Conservation (phyloP, 2,797 vertebrate genomes). For the Argyrosomus regius region DNA sequence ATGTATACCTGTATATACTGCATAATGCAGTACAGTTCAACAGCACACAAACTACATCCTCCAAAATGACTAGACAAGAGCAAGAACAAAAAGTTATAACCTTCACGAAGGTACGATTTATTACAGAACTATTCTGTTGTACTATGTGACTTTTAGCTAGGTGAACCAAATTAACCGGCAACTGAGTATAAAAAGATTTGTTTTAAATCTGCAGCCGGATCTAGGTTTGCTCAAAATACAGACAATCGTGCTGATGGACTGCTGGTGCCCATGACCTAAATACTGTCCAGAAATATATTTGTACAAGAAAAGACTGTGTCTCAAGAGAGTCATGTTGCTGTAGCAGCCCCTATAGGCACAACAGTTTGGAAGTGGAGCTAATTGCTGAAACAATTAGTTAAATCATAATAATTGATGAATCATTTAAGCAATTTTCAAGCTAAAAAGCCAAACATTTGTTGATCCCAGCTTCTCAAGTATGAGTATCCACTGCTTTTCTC, state of each 20-base stretch:
- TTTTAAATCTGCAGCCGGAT: neutral
- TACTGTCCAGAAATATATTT: neutral
- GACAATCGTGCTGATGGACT: neutral
- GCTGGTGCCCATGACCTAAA: neutral
- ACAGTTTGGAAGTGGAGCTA: neutral
- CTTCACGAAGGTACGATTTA: neutral
- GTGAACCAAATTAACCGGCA: neutral
- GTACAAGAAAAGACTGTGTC: neutral
- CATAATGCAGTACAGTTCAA: neutral
- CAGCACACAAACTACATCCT: neutral
- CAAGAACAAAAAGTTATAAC: neutral
- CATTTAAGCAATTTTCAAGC: neutral
- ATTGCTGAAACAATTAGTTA: neutral
- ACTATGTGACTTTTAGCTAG: neutral
- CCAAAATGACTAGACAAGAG: neutral
- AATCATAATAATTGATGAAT: neutral
- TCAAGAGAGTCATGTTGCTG: constrained; percentile 4
- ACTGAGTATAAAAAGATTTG: neutral
- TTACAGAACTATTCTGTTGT: neutral
- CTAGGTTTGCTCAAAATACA: neutral
- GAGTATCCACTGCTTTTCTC: neutral
- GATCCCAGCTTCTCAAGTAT: neutral
- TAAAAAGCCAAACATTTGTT: neutral
- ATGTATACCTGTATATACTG: no score
- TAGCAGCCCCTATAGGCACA: constrained; percentile 17